Percentiles rank a stretch among this genome's conserved stretches.
phyloP scores from a whole-genome alignment of 2,113 vertebrate species.

The Paradoxurus hermaphroditus region DNA sequence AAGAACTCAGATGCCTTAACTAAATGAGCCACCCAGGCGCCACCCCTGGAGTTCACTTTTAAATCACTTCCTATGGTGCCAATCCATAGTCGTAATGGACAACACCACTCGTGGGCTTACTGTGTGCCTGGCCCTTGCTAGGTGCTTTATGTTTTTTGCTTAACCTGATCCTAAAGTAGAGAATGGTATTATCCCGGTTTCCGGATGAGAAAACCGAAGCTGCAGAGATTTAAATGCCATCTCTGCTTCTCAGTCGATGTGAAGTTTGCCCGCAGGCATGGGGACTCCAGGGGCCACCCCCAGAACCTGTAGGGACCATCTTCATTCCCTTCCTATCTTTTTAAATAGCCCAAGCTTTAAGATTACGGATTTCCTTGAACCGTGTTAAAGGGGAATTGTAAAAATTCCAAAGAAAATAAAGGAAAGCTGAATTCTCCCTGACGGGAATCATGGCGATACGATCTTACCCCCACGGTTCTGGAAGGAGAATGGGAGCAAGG shows the following conservation, averaged over 20 bases:
- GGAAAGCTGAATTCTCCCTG: background rate
- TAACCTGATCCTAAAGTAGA: background rate
- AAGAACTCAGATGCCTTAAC: too few species aligned
- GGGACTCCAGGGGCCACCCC: background rate
- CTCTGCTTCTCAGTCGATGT: background rate
- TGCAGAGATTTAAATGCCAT: background rate
- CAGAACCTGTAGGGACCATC: background rate
- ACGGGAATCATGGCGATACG: background rate
- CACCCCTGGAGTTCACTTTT: background rate
- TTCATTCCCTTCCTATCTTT: background rate
- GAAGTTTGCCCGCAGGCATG: background rate
- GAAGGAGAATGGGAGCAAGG: background rate
- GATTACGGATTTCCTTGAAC: background rate
- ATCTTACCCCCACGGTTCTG: background rate
- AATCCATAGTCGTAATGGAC: background rate
- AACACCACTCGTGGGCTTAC: background rate
- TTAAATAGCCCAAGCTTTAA: background rate
- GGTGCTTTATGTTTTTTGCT: background rate
- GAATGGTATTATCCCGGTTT: background rate
- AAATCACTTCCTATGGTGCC: background rate
- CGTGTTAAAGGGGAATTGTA: background rate
- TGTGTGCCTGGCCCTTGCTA: background rate
- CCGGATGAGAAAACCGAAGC: background rate
- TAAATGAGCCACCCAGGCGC: too few species aligned
- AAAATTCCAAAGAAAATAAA: constrained; percentile 13